phyloP scores from a whole-genome alignment of 2,888 invertebrate species.

The Drosophila paramelanica region DNA sequence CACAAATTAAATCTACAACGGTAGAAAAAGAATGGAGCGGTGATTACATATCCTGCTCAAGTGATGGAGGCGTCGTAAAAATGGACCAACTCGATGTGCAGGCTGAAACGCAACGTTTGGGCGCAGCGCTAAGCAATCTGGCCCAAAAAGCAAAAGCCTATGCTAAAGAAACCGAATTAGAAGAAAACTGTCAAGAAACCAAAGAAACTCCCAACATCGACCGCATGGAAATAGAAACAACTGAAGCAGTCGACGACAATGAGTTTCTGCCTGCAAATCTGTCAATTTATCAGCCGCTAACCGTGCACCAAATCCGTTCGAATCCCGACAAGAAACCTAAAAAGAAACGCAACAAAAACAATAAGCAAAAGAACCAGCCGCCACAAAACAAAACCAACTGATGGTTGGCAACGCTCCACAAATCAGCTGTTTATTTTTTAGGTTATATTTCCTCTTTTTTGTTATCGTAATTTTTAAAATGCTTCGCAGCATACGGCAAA shows the following conservation, averaged over 20 bases:
- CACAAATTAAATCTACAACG: background rate
- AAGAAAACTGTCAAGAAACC: background rate
- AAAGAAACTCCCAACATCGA: background rate
- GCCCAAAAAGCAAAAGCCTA: constrained; percentile 26
- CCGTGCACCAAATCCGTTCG: constrained; percentile 68
- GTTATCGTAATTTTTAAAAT: constrained; percentile 63
- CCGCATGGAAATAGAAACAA: constrained; percentile 28
- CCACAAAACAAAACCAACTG: constrained; percentile 27
- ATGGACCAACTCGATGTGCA: constrained; percentile 35
- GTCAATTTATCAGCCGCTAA: constrained; percentile 61
- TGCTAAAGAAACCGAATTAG: background rate
- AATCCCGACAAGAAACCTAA: constrained; percentile 76
- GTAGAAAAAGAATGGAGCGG: constrained; percentile 45
- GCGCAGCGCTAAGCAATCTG: constrained; percentile 60
- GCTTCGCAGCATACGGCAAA: constrained; percentile 49
- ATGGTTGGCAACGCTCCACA: constrained; percentile 50
- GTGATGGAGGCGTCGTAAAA: constrained; percentile 1
- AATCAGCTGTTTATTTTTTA: constrained; percentile 61
- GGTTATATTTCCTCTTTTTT: constrained; percentile 51
- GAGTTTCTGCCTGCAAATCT: constrained; percentile 63
- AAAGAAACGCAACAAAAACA: constrained; percentile 67
- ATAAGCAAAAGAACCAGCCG: constrained; percentile 18
- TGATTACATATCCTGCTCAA: constrained; percentile 74
- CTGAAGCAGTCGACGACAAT: constrained; percentile 46
- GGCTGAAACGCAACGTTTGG: constrained; percentile 37